A percentile compares a stretch with the other conserved stretches of the same genome.
phyloP scores from a whole-genome alignment of 2,113 vertebrate species.

The Panthera tigris region DNA sequence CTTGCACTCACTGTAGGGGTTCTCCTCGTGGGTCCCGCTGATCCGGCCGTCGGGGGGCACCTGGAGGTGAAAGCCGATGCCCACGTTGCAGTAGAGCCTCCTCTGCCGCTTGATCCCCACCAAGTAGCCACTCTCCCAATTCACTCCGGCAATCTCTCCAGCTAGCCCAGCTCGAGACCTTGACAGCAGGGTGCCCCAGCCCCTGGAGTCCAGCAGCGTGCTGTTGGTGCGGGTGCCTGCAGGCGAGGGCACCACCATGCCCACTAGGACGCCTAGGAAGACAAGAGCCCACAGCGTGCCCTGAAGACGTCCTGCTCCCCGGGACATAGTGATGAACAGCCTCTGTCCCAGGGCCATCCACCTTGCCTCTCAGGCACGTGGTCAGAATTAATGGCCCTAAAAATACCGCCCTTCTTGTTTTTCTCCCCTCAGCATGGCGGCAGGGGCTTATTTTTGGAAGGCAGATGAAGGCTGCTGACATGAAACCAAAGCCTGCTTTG shows the following conservation, averaged over 20 bases:
- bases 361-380: conserved; percentile 97
- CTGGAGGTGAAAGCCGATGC: conserved; percentile 99
- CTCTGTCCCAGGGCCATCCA: conserved; percentile 94
- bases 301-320: conserved; percentile 88
- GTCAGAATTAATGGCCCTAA: conserved; percentile 98
- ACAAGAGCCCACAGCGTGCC: conserved; percentile 89
- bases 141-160: conserved; percentile 91
- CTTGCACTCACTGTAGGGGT: conserved; percentile 96
- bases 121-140: conserved; percentile 97
- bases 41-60: conserved; percentile 94
- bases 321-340: conserved; percentile 96
- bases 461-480: conserved; percentile 92
- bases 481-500: conserved; percentile 90
- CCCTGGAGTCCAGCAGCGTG: conserved; percentile 90
- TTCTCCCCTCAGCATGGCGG: conserved; percentile 96
- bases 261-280: conserved; percentile 90
- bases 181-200: conserved; percentile 91
- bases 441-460: conserved; percentile 97
- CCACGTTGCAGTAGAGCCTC: conserved; percentile 99
- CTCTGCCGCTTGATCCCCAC: conserved; percentile 96
- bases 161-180: conserved; percentile 93
- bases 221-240: conserved; percentile 89
- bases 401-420: conserved; percentile 98
- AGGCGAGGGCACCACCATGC: conserved; percentile 87
- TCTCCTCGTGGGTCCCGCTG: conserved; percentile 95